phyloP scores from a whole-genome alignment of 2,888 invertebrate species.

The Dynastes maya region DNA sequence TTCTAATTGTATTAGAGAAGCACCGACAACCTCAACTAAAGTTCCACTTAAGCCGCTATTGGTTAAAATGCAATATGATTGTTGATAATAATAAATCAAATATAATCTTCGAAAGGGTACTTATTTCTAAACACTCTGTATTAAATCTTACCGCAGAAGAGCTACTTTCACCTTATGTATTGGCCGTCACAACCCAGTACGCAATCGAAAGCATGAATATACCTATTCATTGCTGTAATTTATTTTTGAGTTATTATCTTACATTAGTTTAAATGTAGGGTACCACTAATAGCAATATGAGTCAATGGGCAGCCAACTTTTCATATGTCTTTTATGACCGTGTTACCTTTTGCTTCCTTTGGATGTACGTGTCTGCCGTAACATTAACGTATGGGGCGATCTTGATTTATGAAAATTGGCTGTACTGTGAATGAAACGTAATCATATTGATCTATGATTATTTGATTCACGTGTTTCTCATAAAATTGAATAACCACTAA shows the following conservation, averaged over 20 bases:
- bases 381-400: background rate
- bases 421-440: conserved; percentile 6
- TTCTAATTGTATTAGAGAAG: too few relatives aligned
- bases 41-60: too few relatives aligned
- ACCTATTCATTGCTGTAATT: background rate
- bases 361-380: background rate
- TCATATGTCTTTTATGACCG: too few relatives aligned
- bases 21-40: too few relatives aligned
- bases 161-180: too few relatives aligned
- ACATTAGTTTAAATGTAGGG: conserved; percentile 10
- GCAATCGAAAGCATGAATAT: background rate
- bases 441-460: conserved; percentile 21
- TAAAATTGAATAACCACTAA: conserved; percentile 4
- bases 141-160: too few relatives aligned
- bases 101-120: too few relatives aligned
- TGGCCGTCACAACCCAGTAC: background rate
- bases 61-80: too few relatives aligned
- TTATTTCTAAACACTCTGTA: too few relatives aligned
- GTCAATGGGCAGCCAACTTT: background rate
- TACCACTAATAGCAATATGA: background rate
- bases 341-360: background rate
- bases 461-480: conserved; percentile 11
- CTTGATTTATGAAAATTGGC: conserved; percentile 20
- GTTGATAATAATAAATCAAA: too few relatives aligned
- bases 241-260: conserved; percentile 14